These are phyloP conservation scores for Perca flavescens DNA, from an alignment of 2,113 vertebrate species.

Conservation along the genomic window DNA sequence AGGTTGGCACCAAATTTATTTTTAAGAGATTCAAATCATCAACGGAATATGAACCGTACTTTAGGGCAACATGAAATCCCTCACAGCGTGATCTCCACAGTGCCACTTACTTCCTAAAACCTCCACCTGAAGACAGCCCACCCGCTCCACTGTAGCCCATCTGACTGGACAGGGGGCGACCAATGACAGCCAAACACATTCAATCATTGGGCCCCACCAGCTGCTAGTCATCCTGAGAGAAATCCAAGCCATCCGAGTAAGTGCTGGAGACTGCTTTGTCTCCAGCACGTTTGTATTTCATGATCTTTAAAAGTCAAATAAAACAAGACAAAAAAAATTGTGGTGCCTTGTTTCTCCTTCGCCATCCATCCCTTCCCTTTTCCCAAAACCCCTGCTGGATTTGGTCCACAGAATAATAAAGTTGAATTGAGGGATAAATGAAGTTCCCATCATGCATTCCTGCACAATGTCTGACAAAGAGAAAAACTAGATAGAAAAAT, in stretches of 20 bases:
- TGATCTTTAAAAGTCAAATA: constrained; percentile 76
- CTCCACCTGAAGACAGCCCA: constrained; percentile 58
- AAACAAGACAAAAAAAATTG: constrained; percentile 54
- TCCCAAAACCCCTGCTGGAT: constrained; percentile 85
- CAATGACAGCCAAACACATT: constrained; percentile 85
- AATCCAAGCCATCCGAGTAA: constrained; percentile 80
- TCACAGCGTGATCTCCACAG: constrained; percentile 41
- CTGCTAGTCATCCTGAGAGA: constrained; percentile 81
- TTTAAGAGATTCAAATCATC: neutral
- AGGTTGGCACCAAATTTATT: constrained; percentile 16
- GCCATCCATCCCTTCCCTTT: constrained; percentile 37
- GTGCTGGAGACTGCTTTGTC: constrained; percentile 61
- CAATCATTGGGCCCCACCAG: constrained; percentile 82
- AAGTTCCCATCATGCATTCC: constrained; percentile 71
- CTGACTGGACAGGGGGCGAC: constrained; percentile 69
- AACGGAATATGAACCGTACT: constrained; percentile 58
- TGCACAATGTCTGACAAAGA: constrained; percentile 72
- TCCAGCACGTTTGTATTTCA: constrained; percentile 71
- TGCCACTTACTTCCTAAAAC: constrained; percentile 40
- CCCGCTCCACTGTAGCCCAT: constrained; percentile 69
- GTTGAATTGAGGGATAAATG: constrained; percentile 63
- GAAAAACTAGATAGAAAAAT: constrained; percentile 65
- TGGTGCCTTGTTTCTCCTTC: constrained; percentile 45
- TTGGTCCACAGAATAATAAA: constrained; percentile 94
- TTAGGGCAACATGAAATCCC: constrained; percentile 63